Conservation (phyloP, 1,140 invertebrate genomes). For the Drosophila aff. region DNA sequence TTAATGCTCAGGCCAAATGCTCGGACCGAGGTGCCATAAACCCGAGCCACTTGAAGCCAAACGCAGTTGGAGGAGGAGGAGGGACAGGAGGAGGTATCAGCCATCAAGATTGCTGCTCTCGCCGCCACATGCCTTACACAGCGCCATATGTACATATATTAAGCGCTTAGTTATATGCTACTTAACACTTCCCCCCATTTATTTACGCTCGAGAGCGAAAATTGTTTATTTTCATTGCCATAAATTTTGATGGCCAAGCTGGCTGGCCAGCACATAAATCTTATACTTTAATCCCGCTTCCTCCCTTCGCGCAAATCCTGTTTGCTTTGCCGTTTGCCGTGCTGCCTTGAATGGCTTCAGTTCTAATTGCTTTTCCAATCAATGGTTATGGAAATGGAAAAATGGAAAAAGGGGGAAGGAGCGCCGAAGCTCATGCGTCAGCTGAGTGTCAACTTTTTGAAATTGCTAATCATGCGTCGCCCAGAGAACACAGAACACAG, state of each 20-base stretch:
- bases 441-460: slow-evolving; percentile 76
- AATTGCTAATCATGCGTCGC: slow-evolving; percentile 70
- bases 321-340: slow-evolving; percentile 9
- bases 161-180: slow-evolving; percentile 58
- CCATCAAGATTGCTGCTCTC: slow-evolving; percentile 37
- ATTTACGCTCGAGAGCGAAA: slow-evolving; percentile 55
- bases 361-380: slow-evolving; percentile 51
- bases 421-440: slow-evolving; percentile 69
- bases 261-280: slow-evolving; percentile 60
- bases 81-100: neutral
- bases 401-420: slow-evolving; percentile 1
- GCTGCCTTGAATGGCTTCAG: slow-evolving; percentile 21
- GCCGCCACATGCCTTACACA: slow-evolving; percentile 40
- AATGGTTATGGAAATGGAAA: slow-evolving; percentile 14
- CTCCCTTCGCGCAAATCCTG: slow-evolving; percentile 10
- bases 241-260: slow-evolving; percentile 70
- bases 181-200: slow-evolving; percentile 66
- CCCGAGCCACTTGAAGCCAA: slow-evolving; percentile 64
- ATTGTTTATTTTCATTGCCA: slow-evolving; percentile 76
- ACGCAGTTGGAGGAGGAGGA: neutral
- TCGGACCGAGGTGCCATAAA: slow-evolving; percentile 64
- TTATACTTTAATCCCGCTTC: slow-evolving; percentile 36
- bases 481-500: slow-evolving; percentile 31
- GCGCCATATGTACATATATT: slow-evolving; percentile 32
- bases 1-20: slow-evolving; percentile 66